Evolutionary conservation across 2,888 invertebrate species (phyloP).

Genomic region (Acanthosepion pharaonis): DNA sequence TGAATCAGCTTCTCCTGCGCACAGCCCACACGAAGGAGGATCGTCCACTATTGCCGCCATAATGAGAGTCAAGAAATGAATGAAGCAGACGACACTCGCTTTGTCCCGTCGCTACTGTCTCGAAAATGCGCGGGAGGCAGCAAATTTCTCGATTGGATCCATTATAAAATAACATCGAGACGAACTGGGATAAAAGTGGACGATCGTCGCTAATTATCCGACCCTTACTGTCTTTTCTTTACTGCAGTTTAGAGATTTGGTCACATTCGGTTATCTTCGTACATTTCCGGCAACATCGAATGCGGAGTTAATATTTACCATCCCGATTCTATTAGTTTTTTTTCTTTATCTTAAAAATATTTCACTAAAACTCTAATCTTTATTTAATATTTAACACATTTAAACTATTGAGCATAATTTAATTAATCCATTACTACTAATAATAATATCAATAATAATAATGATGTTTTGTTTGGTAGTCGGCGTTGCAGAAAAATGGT

Average conservation of each 20-base stretch:
- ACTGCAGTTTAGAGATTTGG: not conserved
- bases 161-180: not conserved
- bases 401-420: too few species aligned
- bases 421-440: too few species aligned
- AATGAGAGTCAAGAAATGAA: not conserved
- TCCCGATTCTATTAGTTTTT: too few species aligned
- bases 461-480: too few species aligned
- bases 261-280: not conserved
- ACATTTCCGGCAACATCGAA: not conserved
- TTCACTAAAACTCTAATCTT: too few species aligned
- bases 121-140: not conserved
- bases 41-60: not conserved
- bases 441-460: too few species aligned
- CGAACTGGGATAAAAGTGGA: not conserved
- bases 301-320: not conserved
- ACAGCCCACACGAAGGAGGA: constrained; percentile 9
- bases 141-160: not conserved
- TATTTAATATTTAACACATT: too few species aligned
- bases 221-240: constrained; percentile 1
- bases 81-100: not conserved
- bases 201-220: not conserved
- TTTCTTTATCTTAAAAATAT: too few species aligned
- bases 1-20: not conserved
- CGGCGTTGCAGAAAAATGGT: too few species aligned
- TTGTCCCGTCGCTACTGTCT: not conserved